These are phyloP conservation scores for Macrobrachium nipponense DNA, from an alignment of 1,140 invertebrate species.

Conservation along the genomic window DNA sequence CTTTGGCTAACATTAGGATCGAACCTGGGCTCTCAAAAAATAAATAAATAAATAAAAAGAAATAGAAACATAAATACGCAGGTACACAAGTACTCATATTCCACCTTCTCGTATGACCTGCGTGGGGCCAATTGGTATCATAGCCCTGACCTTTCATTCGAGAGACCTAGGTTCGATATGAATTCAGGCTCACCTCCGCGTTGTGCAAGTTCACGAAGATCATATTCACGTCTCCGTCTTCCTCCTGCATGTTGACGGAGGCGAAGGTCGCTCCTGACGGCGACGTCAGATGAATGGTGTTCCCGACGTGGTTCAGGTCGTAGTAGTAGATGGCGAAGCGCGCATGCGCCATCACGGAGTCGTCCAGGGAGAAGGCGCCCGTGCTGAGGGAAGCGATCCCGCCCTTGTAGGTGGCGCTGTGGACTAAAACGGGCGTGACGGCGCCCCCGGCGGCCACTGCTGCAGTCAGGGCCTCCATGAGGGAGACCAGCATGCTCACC, in stretches of 20 bases:
- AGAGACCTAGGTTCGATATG: too few species aligned
- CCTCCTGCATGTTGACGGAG: slow-evolving; percentile 45
- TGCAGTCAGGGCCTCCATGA: slow-evolving; percentile 62
- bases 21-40: too few species aligned
- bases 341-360: slow-evolving; percentile 46
- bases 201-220: slow-evolving; percentile 52
- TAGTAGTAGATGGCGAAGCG: slow-evolving; percentile 57
- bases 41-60: too few species aligned
- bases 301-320: slow-evolving; percentile 54
- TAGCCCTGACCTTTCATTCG: too few species aligned
- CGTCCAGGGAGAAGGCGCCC: slow-evolving; percentile 44
- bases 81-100: too few species aligned
- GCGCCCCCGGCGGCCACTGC: slow-evolving; percentile 55
- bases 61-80: too few species aligned
- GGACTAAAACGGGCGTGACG: slow-evolving; percentile 39
- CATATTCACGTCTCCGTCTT: slow-evolving; percentile 57
- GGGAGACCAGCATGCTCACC: slow-evolving; percentile 70
- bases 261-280: slow-evolving; percentile 36
- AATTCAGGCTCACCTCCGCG: slow-evolving; percentile 41
- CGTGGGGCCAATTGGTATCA: too few species aligned
- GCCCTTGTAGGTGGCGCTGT: slow-evolving; percentile 44
- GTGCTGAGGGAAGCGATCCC: slow-evolving; percentile 48
- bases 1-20: too few species aligned
- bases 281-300: slow-evolving; percentile 51
- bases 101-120: too few species aligned